Evolutionary conservation across 1,140 invertebrate species (phyloP).

Genomic region (Lamellibrachia luymesi): DNA sequence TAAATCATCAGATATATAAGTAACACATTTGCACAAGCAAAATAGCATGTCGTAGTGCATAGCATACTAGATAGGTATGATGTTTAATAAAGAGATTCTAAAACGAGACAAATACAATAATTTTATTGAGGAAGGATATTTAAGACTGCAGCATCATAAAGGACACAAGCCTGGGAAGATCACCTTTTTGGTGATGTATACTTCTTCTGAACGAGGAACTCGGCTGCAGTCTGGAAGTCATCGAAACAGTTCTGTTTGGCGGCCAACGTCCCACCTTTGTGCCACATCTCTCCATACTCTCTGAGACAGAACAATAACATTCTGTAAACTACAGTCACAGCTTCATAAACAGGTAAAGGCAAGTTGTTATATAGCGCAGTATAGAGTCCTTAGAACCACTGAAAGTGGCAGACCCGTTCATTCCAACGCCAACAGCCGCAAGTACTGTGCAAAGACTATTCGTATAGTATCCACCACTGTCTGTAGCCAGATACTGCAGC

Average conservation of each 20-base stretch:
- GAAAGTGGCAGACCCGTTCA: too few relatives aligned
- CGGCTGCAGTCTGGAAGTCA: conserved; percentile 90
- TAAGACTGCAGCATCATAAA: not conserved
- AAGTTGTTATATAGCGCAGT: too few relatives aligned
- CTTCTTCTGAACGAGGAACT: conserved; percentile 80
- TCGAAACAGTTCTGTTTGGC: conserved; percentile 98
- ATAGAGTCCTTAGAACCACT: too few relatives aligned
- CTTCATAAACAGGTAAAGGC: not conserved
- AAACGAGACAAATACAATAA: not conserved
- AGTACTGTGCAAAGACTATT: too few relatives aligned
- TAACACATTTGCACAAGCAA: not conserved
- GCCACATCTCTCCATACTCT: conserved; percentile 97
- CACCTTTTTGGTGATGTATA: conserved; percentile 74
- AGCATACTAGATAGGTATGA: not conserved
- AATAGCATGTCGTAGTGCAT: not conserved
- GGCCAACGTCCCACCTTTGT: conserved; percentile 83
- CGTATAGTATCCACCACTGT: too few relatives aligned
- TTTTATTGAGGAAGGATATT: not conserved
- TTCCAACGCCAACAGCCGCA: too few relatives aligned
- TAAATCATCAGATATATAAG: too few relatives aligned
- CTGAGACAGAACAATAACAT: conserved; percentile 58
- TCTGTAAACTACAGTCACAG: not conserved
- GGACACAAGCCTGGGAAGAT: not conserved
- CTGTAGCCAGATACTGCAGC: too few relatives aligned
- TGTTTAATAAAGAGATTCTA: not conserved